Evolutionary conservation across 2,888 invertebrate genomes (phyloP).

Genomic region (Caenorhabditis imperialis): DNA sequence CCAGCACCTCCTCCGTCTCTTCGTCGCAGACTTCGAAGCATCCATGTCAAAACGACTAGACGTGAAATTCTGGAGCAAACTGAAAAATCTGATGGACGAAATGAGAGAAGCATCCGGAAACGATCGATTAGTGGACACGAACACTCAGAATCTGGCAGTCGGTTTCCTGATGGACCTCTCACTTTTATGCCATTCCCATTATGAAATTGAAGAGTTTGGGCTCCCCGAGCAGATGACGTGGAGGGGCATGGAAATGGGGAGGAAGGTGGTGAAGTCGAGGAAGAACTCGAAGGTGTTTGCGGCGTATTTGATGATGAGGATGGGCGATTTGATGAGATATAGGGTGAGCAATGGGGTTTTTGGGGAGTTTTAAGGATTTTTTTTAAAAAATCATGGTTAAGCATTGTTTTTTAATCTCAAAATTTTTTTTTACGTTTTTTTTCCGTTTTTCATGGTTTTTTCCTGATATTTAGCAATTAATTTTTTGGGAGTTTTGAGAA

Average conservation of each 20-base stretch:
- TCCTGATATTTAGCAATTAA: too few species aligned
- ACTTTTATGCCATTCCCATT: conserved; percentile 29
- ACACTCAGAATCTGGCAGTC: conserved; percentile 29
- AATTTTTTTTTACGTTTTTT: too few species aligned
- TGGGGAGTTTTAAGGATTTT: too few species aligned
- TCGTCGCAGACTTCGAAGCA: conserved; percentile 40
- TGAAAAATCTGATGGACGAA: conserved; percentile 45
- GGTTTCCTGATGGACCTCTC: conserved; percentile 36
- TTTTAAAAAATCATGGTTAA: too few species aligned
- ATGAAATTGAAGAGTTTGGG: conserved; percentile 22
- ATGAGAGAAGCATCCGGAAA: conserved; percentile 27
- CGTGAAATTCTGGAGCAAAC: conserved; percentile 41
- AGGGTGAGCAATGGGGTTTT: too few species aligned
- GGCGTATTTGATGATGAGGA: conserved; percentile 50
- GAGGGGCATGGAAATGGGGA: neutral
- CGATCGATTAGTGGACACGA: conserved; percentile 20
- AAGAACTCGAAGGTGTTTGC: conserved; percentile 29
- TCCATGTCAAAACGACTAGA: conserved; percentile 40
- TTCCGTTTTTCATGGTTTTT: too few species aligned
- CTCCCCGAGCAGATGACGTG: conserved; percentile 16
- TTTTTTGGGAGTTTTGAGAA: too few species aligned
- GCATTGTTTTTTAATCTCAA: too few species aligned
- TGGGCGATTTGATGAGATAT: conserved; percentile 67
- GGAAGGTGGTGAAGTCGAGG: conserved; percentile 18
- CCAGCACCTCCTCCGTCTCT: conserved; percentile 32